phyloP scores from a whole-genome alignment of 2,888 invertebrate genomes.

The Pyrrhosoma nymphula region DNA sequence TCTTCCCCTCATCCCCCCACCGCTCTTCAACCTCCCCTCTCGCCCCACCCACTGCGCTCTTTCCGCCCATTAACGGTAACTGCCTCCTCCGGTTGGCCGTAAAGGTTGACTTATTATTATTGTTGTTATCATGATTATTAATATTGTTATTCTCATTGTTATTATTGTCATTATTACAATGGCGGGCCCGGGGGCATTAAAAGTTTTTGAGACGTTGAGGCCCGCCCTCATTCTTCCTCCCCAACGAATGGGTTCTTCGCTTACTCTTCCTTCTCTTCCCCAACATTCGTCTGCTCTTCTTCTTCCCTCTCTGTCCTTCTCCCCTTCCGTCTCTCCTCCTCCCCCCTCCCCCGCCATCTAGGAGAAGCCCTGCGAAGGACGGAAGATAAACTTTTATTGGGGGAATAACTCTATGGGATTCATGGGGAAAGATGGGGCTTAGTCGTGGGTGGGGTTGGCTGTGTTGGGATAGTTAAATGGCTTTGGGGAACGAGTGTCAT shows the following conservation, averaged over 20 bases:
- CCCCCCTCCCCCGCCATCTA: not conserved
- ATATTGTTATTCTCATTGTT: constrained; percentile 67
- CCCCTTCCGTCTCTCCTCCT: not conserved
- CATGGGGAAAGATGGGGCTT: constrained; percentile 6
- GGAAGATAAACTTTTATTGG: constrained; percentile 61
- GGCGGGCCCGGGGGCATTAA: constrained; percentile 48
- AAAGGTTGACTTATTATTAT: constrained; percentile 62
- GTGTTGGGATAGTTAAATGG: not conserved
- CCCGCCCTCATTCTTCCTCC: not conserved
- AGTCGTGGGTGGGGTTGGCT: not conserved
- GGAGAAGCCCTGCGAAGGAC: constrained; percentile 28
- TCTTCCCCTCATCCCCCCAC: too few relatives aligned
- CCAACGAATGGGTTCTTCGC: not conserved
- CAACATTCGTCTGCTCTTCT: not conserved
- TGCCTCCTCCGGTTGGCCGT: constrained; percentile 40
- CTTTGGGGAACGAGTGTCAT: not conserved
- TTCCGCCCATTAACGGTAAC: constrained; percentile 45
- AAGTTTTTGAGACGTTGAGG: constrained; percentile 55
- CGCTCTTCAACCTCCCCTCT: not conserved
- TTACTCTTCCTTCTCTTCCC: too few relatives aligned
- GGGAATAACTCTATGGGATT: constrained; percentile 57
- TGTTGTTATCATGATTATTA: constrained; percentile 67
- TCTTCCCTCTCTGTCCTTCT: not conserved
- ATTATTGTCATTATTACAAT: constrained; percentile 66
- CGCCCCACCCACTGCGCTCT: not conserved